Evolutionary conservation across 2,113 vertebrate genomes (phyloP).

Genomic region (Beaufortia kweichowensis): DNA sequence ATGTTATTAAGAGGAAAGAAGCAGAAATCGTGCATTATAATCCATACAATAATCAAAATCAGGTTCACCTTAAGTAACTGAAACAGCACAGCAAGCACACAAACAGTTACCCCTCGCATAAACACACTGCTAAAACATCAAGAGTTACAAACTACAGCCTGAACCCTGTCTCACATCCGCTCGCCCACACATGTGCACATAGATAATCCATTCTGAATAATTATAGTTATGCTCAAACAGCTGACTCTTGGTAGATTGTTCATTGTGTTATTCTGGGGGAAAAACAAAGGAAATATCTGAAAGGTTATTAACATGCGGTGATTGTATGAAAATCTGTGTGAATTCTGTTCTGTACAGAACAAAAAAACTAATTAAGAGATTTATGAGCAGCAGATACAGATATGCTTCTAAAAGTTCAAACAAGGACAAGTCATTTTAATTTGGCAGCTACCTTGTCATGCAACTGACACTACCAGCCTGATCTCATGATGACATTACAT

Average conservation of each 20-base stretch:
- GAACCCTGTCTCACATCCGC: neutral
- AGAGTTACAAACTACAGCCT: neutral
- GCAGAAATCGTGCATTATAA: neutral
- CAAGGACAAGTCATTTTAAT: neutral
- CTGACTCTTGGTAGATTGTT: neutral
- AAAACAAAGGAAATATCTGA: neutral
- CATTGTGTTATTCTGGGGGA: neutral
- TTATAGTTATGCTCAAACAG: neutral
- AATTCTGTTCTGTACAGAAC: neutral
- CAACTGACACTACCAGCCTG: neutral
- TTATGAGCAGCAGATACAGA: too few species aligned
- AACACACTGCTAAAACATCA: neutral
- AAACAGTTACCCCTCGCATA: neutral
- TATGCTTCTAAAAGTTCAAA: neutral
- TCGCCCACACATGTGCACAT: neutral
- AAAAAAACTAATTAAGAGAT: neutral
- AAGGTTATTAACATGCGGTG: neutral
- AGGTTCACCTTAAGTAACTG: too few species aligned
- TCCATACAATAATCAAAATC: too few species aligned
- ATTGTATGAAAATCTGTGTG: neutral
- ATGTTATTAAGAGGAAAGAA: neutral
- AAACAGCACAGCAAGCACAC: too few species aligned
- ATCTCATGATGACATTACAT: too few species aligned
- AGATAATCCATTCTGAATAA: neutral
- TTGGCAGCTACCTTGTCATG: neutral